Conservation (phyloP, 2,888 invertebrate genomes). For the Neuroscelio doddi region DNA sequence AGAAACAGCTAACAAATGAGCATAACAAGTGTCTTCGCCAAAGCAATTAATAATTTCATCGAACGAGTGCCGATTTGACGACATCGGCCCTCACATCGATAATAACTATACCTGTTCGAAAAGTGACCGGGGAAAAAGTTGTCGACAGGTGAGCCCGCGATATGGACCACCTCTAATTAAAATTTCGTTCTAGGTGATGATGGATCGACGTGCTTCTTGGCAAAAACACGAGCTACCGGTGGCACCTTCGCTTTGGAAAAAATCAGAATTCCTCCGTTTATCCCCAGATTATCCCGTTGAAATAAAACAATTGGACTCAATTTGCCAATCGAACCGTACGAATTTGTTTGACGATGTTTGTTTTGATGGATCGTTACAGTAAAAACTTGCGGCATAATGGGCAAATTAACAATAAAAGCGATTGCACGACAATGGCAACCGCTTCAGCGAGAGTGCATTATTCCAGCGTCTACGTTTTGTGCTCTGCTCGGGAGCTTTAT, state of each 20-base stretch:
- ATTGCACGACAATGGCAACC: too few species aligned
- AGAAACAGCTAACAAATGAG: constrained; percentile 5
- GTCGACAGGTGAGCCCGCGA: constrained; percentile 10
- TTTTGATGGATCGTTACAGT: too few species aligned
- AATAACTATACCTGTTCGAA: neutral
- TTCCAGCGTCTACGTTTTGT: too few species aligned
- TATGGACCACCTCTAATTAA: constrained; percentile 53
- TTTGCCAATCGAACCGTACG: too few species aligned
- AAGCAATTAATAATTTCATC: constrained; percentile 8
- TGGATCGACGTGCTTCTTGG: constrained; percentile 49
- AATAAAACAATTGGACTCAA: too few species aligned
- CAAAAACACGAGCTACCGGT: constrained; percentile 27
- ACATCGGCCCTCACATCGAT: constrained; percentile 14
- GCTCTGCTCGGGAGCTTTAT: too few species aligned
- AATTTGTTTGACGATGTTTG: too few species aligned
- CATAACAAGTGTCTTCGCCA: neutral
- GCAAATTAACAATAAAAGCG: too few species aligned
- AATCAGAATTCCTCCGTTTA: neutral
- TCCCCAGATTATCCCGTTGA: too few species aligned
- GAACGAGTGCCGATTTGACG: constrained; percentile 10
- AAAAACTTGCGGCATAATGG: too few species aligned
- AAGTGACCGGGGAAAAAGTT: constrained; percentile 4
- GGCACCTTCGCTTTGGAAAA: constrained; percentile 7
- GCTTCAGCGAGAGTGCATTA: too few species aligned
- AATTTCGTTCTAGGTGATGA: constrained; percentile 58